Evolutionary conservation across 2,888 invertebrate species (phyloP).

Genomic region (Drosophila nr. medialis): DNA sequence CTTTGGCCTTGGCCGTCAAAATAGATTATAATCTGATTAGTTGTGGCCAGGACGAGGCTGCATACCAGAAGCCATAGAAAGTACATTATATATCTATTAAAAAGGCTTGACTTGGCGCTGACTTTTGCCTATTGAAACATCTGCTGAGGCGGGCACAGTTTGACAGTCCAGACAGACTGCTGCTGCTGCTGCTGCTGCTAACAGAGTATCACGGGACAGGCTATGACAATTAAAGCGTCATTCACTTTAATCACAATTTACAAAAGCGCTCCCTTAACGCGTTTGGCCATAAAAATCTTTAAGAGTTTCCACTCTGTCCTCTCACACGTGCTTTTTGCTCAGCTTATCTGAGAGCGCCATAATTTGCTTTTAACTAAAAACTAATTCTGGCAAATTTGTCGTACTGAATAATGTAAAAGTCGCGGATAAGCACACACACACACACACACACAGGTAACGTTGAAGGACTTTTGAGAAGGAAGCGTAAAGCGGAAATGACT

Average conservation of each 20-base stretch:
- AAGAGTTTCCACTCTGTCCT: neutral
- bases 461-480: conserved; percentile 28
- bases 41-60: conserved; percentile 27
- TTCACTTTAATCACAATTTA: conserved; percentile 40
- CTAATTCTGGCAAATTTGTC: conserved; percentile 76
- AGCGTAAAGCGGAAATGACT: conserved; percentile 76
- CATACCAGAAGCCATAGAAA: conserved; percentile 38
- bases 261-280: conserved; percentile 28
- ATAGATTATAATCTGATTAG: conserved; percentile 22
- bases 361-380: conserved; percentile 80
- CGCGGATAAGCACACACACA: neutral
- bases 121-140: conserved; percentile 20
- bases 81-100: conserved; percentile 1
- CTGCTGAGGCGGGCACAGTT: neutral
- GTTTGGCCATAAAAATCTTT: conserved; percentile 25
- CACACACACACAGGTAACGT: conserved; percentile 2
- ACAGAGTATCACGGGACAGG: conserved; percentile 7
- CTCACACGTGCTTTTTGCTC: conserved; percentile 23
- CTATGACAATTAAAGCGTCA: conserved; percentile 46
- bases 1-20: conserved; percentile 23
- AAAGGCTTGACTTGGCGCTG: neutral
- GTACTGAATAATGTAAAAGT: conserved; percentile 67
- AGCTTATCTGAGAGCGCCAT: conserved; percentile 63
- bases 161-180: conserved; percentile 7
- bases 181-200: conserved; percentile 18